Base-by-base conservation (phyloP, 2,888 invertebrate species). In the Dermolepida albohirtum region DNA sequence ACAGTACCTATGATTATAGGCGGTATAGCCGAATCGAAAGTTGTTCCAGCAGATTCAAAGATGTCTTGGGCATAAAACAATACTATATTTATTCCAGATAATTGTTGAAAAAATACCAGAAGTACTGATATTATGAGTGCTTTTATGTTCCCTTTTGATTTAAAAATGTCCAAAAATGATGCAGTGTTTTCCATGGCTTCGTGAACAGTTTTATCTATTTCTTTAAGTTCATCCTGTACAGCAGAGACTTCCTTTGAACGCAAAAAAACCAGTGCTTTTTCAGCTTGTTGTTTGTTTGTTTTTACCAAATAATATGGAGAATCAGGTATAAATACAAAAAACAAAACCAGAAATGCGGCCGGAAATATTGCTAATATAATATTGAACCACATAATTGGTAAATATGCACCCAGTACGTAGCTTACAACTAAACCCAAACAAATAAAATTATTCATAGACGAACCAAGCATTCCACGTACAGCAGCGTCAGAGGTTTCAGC, bases 401-500 rank as follows among this genome's bases (percentile, higher is more conserved):
- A 87, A 83, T 84, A 92, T 0, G 90, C 95, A 0, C 93, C 96
- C 74, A 91, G 86, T 0, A 82, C 82, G 80, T 92, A 94, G 0
- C 91, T 85, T 67, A 90, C 87, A 6, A 94, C 79, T 77, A 91
- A 88, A 4, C 94, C 94, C 1, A 89, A 62, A 0, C 84, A 84
- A 39, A 93, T 89, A 83, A 92, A 93, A 29, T 90, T 84, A 76
- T 93, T 93, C 75, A 95, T 89, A 69, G 94, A 89, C 0, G 95
- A 92, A 1, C 95, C 95, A 0, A 95, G 84, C 0, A 92, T 89
- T 0, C 96, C 96, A 70, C 96, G 86, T 2, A 90, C 87, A 43
- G 91, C 90, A 68, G 91, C 89, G 85, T 92, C 84, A 1, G 95
- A 89, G 49, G 94, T 92, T 83, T 96, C 96, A 49, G 93, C 93